Evolutionary conservation across 2,113 vertebrate genomes (phyloP).

Genomic region (Hippocampus abdominalis): DNA sequence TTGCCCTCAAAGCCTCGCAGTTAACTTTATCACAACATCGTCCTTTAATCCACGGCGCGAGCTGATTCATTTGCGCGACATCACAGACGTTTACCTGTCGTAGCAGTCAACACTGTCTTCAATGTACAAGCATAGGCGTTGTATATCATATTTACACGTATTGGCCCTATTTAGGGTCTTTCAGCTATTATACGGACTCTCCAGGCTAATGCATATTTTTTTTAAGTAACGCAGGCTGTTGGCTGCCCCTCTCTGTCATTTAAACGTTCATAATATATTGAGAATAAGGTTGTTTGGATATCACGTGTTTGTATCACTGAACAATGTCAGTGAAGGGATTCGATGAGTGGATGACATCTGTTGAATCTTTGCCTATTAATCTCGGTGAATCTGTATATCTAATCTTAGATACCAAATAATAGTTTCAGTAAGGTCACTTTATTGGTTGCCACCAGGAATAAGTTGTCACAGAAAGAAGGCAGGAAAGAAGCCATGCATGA

Average conservation of each 20-base stretch:
- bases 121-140: background rate
- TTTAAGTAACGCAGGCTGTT: background rate
- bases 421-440: background rate
- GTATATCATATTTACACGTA: background rate
- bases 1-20: background rate
- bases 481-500: background rate
- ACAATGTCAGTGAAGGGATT: background rate
- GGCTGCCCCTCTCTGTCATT: background rate
- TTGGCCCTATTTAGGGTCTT: background rate
- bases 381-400: too few species aligned
- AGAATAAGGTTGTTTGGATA: background rate
- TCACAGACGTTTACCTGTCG: background rate
- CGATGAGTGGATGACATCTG: background rate
- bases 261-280: background rate
- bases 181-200: background rate
- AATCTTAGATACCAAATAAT: background rate
- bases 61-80: background rate
- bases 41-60: background rate
- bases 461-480: background rate
- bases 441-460: background rate
- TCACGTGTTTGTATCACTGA: background rate
- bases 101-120: background rate
- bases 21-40: constrained; percentile 23
- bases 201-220: background rate
- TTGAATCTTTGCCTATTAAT: background rate